These are phyloP conservation scores for Solea senegalensis DNA, from an alignment of 2,113 vertebrate species.

Conservation along the genomic window DNA sequence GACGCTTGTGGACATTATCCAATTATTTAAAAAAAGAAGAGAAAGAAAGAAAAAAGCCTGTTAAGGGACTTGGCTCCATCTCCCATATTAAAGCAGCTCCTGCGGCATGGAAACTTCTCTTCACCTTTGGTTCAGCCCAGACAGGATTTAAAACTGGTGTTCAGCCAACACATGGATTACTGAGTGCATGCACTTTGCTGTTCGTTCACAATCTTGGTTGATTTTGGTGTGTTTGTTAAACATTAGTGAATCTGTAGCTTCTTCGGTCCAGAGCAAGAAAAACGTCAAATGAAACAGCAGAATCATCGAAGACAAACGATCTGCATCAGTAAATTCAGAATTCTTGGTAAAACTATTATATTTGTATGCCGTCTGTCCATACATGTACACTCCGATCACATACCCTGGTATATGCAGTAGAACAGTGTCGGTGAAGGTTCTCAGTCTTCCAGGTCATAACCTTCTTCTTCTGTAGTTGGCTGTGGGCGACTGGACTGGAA, in stretches of 20 bases:
- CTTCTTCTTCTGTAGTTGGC: too few relatives aligned
- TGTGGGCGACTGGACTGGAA: too few relatives aligned
- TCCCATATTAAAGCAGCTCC: slow-evolving; percentile 1
- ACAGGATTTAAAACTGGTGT: background rate
- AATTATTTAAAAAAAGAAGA: background rate
- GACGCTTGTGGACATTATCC: background rate
- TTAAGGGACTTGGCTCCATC: background rate
- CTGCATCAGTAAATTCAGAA: too few relatives aligned
- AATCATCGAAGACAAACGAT: rapidly evolving
- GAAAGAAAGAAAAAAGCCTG: background rate
- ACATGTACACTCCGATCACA: too few relatives aligned
- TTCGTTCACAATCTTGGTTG: background rate
- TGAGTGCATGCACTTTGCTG: background rate
- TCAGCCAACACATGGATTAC: slow-evolving; percentile 32
- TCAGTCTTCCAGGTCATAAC: too few relatives aligned
- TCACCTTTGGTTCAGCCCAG: too few relatives aligned
- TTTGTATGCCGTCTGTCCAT: too few relatives aligned
- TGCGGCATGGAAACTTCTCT: background rate
- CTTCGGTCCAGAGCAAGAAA: background rate
- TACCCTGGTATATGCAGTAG: too few relatives aligned
- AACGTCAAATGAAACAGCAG: slow-evolving; percentile 4
- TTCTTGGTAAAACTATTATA: too few relatives aligned
- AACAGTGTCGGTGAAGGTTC: too few relatives aligned
- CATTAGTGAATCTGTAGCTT: too few relatives aligned
- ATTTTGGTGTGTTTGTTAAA: background rate